phyloP scores from a whole-genome alignment of 2,888 invertebrate genomes.

The Loripinus fragilis region DNA sequence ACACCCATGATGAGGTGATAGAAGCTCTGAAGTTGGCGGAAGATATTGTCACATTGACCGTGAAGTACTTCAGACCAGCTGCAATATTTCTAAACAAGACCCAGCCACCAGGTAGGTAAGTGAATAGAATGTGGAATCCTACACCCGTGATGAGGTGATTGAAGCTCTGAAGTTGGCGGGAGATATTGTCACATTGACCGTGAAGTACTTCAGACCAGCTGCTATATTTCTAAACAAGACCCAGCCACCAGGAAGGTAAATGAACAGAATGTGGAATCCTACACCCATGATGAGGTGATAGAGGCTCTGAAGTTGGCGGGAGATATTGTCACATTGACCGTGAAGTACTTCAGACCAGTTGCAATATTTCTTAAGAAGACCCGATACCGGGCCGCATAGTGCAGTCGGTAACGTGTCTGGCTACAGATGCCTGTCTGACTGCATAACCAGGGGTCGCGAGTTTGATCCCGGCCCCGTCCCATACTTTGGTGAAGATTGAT shows the following conservation, averaged over 20 bases:
- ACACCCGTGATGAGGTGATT: conserved; percentile 96
- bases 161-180: conserved; percentile 94
- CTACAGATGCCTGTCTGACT: too few species aligned
- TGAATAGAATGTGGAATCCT: conserved; percentile 81
- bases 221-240: conserved; percentile 91
- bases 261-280: conserved; percentile 80
- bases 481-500: too few species aligned
- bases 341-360: conserved; percentile 97
- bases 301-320: conserved; percentile 94
- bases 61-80: too few species aligned
- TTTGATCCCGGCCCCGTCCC: too few species aligned
- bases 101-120: too few species aligned
- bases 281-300: conserved; percentile 96
- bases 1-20: too few species aligned
- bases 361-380: conserved; percentile 93
- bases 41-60: too few species aligned
- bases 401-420: too few species aligned
- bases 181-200: conserved; percentile 93
- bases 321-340: conserved; percentile 93
- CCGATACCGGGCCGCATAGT: too few species aligned
- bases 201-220: conserved; percentile 97
- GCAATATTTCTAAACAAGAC: too few species aligned
- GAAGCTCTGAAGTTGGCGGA: too few species aligned
- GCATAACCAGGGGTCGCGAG: too few species aligned
- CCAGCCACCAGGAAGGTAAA: conserved; percentile 39